Base-by-base conservation (phyloP, 1,140 invertebrate genomes). In the Asbolus verrucosus region DNA sequence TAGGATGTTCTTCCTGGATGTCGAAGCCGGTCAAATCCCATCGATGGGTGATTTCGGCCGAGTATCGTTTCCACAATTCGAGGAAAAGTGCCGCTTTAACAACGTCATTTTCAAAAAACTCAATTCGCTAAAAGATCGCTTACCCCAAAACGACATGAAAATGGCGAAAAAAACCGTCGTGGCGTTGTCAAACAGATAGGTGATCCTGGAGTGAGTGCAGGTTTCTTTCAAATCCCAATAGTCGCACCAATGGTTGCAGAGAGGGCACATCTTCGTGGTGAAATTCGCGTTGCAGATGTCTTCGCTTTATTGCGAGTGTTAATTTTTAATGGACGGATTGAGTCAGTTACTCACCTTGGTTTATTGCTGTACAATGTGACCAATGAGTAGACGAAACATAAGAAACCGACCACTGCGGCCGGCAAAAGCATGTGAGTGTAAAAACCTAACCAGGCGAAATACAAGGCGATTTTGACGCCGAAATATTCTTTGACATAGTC, bases 391-490 rank as follows among this genome's bases (percentile, higher is more conserved):
- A 92, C 81, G 78, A 96, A 94, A 75, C 92, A 94, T 2, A 91
- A 81, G 0, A 95, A 76, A 1, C 95, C 95, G 8, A 95, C 88
- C 54, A 96, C 79, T 1, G 94, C 91, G 1, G 95, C 92, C 1
- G 92, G 88, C n/a, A 96, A 87, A 63, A 99, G 81, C 90, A 97
- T 94, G 41, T 92, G 90, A 0, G 97, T 98, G 79, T 99, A 99
- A 82, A 94, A 99, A 27, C 96, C 97, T 13, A 98, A 83, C 97
- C 97, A 98, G 2, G 96, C 95, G 81, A 98, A 99, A 81, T 98
- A 99, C 30, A 97, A 82, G 24, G 90, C 84, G 73, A 96, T 94
- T 84, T 97, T 97, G 19, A 96, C 94, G 6, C 96, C 96, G 84
- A 97, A 97, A 82, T 98, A 98, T 69, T 92, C 88, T 77, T 92